Evolutionary conservation across 2,888 invertebrate genomes (phyloP).

Genomic region (Cosmopolites sordidus): DNA sequence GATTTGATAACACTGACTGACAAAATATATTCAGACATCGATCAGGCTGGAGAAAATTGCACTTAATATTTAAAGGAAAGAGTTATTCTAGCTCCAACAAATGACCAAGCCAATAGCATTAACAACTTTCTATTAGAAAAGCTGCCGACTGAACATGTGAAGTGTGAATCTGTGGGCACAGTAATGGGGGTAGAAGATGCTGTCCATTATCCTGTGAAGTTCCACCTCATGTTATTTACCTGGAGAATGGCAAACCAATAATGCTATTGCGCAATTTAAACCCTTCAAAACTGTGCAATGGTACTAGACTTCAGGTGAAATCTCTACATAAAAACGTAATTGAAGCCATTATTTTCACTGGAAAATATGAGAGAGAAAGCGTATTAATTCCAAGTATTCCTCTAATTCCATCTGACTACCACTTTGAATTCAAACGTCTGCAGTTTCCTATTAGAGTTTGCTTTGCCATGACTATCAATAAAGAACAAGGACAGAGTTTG

Average conservation of each 20-base stretch:
- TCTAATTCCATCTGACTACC: constrained; percentile 5
- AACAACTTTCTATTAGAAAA: constrained; percentile 3
- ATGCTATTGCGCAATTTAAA: constrained; percentile 2
- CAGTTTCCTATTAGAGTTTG: constrained; percentile 10
- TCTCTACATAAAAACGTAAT: constrained; percentile 4
- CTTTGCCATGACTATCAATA: constrained; percentile 14
- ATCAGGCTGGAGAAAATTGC: neutral
- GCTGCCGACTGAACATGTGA: neutral
- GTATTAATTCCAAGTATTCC: constrained; percentile 13
- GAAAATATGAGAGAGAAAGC: neutral
- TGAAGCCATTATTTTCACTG: constrained; percentile 8
- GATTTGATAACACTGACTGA: neutral
- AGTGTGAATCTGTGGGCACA: constrained; percentile 1
- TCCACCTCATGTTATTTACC: constrained; percentile 23
- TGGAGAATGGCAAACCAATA: constrained; percentile 20
- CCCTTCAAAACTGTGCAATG: constrained; percentile 5
- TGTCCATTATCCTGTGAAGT: constrained; percentile 15
- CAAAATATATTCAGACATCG: neutral
- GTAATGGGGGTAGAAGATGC: constrained; percentile 3
- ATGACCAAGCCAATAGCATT: neutral
- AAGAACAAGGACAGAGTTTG: constrained; percentile 5
- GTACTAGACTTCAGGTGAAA: constrained; percentile 3
- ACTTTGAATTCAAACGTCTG: constrained; percentile 7
- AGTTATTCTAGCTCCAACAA: constrained; percentile 6
- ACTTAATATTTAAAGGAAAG: constrained; percentile 2